Percentiles rank a stretch among this genome's conserved stretches.
Evolutionary conservation across 2,113 vertebrate genomes (phyloP).

Genomic region (Dipodomys merriami): DNA sequence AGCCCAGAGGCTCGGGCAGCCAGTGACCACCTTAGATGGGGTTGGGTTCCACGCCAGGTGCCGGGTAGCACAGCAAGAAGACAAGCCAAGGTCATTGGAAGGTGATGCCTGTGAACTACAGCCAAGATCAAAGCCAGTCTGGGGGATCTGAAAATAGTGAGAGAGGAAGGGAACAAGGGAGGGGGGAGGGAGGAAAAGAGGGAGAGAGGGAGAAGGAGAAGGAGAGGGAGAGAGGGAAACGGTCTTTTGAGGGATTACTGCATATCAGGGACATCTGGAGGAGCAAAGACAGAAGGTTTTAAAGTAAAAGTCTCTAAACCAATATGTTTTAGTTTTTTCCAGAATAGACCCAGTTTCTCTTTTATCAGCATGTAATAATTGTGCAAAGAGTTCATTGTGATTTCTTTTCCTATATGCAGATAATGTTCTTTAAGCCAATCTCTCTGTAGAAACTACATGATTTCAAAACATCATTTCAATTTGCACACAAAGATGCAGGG

Average conservation of each 20-base stretch:
- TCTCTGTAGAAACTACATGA: neutral
- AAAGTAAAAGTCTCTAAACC: no score
- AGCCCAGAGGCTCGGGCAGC: fast-evolving
- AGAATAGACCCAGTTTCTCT: no score
- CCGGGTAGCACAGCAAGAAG: neutral
- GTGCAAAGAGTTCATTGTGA: no score
- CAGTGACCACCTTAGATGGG: neutral
- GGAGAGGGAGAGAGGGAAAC: no score
- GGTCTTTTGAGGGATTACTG: no score
- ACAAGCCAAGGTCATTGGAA: neutral
- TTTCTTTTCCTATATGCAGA: neutral
- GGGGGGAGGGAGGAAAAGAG: neutral
- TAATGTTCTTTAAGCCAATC: neutral
- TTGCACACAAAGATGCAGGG: neutral
- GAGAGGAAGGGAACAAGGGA: neutral
- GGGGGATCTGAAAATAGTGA: neutral
- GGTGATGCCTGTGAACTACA: neutral
- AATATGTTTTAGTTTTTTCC: no score
- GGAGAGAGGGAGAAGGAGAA: no score
- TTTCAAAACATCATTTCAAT: neutral
- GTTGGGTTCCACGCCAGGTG: no score
- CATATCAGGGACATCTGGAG: neutral
- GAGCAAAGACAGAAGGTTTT: neutral
- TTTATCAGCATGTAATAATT: no score
- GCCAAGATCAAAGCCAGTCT: neutral